A percentile compares a stretch with the other conserved stretches of the same genome.
Conservation (phyloP, 1,140 invertebrate species). For the Aphelinus atriplicis region DNA sequence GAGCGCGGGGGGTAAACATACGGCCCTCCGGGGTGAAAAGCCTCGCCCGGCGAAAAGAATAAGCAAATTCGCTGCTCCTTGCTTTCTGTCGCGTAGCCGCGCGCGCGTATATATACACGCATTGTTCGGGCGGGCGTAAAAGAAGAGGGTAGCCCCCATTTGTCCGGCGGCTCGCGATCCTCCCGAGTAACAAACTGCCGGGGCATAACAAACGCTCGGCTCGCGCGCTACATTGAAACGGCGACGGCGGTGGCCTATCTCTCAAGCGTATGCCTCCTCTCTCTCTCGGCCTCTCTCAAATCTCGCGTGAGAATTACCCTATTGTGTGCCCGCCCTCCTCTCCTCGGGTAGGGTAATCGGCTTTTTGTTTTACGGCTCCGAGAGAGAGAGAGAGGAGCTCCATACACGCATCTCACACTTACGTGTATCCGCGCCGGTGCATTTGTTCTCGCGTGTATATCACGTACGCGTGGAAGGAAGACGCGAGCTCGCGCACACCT, state of each 20-base stretch:
- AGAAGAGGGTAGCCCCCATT: slow-evolving; percentile 27
- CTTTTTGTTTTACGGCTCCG: slow-evolving; percentile 62
- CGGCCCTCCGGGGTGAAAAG: background rate
- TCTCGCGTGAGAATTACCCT: slow-evolving; percentile 68
- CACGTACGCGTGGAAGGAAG: too few species aligned
- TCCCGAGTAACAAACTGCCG: slow-evolving; percentile 57
- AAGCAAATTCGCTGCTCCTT: slow-evolving; percentile 22
- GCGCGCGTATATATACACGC: too few species aligned
- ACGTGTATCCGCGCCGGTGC: too few species aligned
- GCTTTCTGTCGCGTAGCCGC: background rate
- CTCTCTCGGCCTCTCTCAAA: slow-evolving; percentile 61
- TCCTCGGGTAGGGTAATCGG: slow-evolving; percentile 59
- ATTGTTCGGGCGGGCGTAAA: slow-evolving; percentile 25
- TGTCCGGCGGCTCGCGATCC: slow-evolving; percentile 22
- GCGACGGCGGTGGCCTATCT: slow-evolving; percentile 54
- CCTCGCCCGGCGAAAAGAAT: background rate
- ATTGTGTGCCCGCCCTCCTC: slow-evolving; percentile 54
- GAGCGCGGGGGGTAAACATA: background rate
- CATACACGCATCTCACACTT: too few species aligned
- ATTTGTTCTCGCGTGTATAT: too few species aligned
- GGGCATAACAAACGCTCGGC: slow-evolving; percentile 58
- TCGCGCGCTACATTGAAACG: slow-evolving; percentile 62
- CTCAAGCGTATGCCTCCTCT: slow-evolving; percentile 50
- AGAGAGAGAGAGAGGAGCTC: too few species aligned
- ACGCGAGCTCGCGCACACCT: too few species aligned